Base-by-base conservation (phyloP, 30 jellyfish, hydroid and myxozoan genomes). In the Kudoa iwatai region DNA sequence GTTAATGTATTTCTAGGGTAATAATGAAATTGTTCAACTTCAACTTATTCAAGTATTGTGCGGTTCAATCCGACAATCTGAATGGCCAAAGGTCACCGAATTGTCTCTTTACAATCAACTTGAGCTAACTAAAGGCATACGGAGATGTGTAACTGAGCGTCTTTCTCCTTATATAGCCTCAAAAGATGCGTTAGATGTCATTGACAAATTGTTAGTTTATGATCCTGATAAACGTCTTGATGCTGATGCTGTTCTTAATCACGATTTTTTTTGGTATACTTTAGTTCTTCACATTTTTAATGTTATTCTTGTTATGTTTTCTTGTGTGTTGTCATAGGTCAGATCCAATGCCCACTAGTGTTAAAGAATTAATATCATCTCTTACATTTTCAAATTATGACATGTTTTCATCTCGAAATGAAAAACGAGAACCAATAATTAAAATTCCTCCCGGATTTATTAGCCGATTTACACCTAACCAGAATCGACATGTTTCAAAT, bases 221-320 rank as follows among this genome's bases (percentile, higher is more conserved):
- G 92, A 71, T 42, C 92, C 92, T 3, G 44, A 79, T 17, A 53
- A 61, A 40, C 49, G 92, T 17, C 33, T 53, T 12, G 92, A 71
- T 50, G 55, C 92, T 24, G 92, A 71, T 45, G 62, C 92, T 10
- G 92, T 86, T 2, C 54, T 71, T 25, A 71, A 71, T 44, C 86
- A 71, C 33, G 92, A 71, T 52, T 71, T 71, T 46, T 71, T 71
- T 45, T 71, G 92, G 92, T n/a, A n/a, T n/a, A n/a, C n/a, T n/a
- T n/a, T n/a, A n/a, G n/a, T n/a, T n/a, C n/a, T n/a, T n/a, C n/a
- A n/a, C n/a, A n/a, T n/a, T n/a, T n/a, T n/a, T n/a, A n/a, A n/a
- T n/a, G n/a, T n/a, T n/a, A n/a, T n/a, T n/a, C n/a, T n/a, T n/a
- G n/a, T n/a, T n/a, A n/a, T n/a, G n/a, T n/a, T n/a, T n/a, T n/a